Conservation (phyloP, 1,140 invertebrate genomes). For the Danaus melanippus region DNA sequence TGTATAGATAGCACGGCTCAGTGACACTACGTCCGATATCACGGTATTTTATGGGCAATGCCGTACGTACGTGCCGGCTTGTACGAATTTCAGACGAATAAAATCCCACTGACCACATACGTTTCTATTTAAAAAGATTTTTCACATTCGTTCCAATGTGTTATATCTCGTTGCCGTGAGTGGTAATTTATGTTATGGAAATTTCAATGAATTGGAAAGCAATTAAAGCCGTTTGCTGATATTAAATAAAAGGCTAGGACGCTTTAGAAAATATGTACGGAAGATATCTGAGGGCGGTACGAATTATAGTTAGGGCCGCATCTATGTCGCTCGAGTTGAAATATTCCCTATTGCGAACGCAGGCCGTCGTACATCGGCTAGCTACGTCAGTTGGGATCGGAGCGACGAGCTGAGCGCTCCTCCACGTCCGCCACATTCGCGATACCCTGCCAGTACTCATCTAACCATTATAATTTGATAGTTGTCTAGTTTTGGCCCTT, state of each 20-base stretch:
- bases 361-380: constrained; percentile 14
- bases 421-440: constrained; percentile 32
- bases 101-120: constrained; percentile 4
- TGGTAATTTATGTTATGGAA: too few relatives aligned
- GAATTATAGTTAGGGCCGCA: neutral
- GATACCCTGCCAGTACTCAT: constrained; percentile 30
- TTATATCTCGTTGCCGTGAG: too few relatives aligned
- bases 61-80: constrained; percentile 39
- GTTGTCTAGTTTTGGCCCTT: constrained; percentile 22
- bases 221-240: too few relatives aligned
- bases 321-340: constrained; percentile 6
- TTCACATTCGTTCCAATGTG: too few relatives aligned
- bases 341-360: constrained; percentile 14
- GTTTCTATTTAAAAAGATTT: too few relatives aligned
- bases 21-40: constrained; percentile 42
- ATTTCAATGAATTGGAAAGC: too few relatives aligned
- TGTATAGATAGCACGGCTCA: constrained; percentile 31
- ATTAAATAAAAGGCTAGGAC: too few relatives aligned
- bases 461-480: constrained; percentile 7
- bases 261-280: too few relatives aligned
- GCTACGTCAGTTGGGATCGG: constrained; percentile 48
- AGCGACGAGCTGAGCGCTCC: constrained; percentile 52
- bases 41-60: constrained; percentile 50
- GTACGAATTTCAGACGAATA: constrained; percentile 22
- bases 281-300: too few relatives aligned